Percentiles rank a stretch among this genome's conserved stretches.
Conservation (phyloP, 1,140 invertebrate species). For the Drosophila takahashii region DNA sequence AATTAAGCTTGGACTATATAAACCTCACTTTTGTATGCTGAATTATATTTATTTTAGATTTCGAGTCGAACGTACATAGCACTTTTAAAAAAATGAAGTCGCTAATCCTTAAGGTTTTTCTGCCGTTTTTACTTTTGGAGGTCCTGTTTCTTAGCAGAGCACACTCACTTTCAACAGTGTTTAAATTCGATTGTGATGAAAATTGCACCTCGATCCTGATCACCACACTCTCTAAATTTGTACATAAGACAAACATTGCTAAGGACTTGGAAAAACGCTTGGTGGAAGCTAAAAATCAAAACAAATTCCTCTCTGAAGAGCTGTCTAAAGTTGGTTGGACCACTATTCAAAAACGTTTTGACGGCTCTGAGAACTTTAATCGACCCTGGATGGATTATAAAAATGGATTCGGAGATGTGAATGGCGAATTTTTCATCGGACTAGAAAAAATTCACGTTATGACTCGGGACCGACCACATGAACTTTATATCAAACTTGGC, state of each 20-base stretch:
- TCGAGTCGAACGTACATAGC: background rate
- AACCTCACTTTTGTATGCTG: background rate
- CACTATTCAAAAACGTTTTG: constrained; percentile 41
- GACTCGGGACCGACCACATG: constrained; percentile 26
- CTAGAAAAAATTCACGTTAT: constrained; percentile 52
- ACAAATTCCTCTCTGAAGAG: too few species aligned
- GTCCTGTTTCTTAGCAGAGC: background rate
- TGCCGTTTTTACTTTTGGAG: background rate
- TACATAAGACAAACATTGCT: too few species aligned
- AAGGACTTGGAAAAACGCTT: too few species aligned
- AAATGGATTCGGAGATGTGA: constrained; percentile 46
- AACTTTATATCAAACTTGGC: constrained; percentile 87
- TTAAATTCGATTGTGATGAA: too few species aligned
- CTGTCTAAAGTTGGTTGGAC: constrained; percentile 21
- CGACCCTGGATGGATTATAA: constrained; percentile 49
- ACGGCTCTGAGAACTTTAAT: constrained; percentile 39
- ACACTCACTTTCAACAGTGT: too few species aligned
- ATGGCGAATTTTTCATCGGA: constrained; percentile 54
- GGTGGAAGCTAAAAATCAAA: too few species aligned
- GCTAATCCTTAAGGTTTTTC: background rate
- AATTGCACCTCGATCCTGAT: too few species aligned
- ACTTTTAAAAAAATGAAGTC: background rate
- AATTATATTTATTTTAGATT: background rate
- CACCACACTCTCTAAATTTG: too few species aligned
- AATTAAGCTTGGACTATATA: background rate